These are phyloP conservation scores for Tribolium castaneum DNA, from an alignment of 1,140 invertebrate species.

Conservation along the genomic window DNA sequence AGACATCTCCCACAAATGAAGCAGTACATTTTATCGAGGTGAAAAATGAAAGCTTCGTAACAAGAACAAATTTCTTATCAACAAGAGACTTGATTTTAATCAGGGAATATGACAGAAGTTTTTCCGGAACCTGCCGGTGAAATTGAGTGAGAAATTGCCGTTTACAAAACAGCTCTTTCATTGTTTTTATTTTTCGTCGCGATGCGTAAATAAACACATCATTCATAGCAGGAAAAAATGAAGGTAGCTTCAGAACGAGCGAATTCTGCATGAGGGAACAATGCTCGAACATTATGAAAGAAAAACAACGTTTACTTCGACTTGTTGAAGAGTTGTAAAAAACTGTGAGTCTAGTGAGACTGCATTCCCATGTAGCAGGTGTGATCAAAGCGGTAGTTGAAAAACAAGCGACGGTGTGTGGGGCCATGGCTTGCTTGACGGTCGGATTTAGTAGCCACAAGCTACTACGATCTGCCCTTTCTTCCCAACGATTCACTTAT, in stretches of 20 bases:
- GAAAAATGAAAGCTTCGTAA: conserved; percentile 15
- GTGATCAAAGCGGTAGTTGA: conserved; percentile 36
- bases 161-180: not conserved
- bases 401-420: conserved; percentile 45
- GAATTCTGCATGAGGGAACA: conserved; percentile 1
- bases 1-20: conserved; percentile 31
- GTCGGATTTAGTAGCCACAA: conserved; percentile 37
- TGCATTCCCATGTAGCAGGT: conserved; percentile 46
- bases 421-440: conserved; percentile 28
- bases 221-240: conserved; percentile 2
- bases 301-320: conserved; percentile 17
- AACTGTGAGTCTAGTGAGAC: conserved; percentile 32
- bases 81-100: conserved; percentile 35
- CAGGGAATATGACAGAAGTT: conserved; percentile 18
- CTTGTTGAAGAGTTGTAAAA: conserved; percentile 29
- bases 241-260: not conserved
- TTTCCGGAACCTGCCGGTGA: conserved; percentile 13
- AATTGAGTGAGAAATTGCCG: conserved; percentile 35
- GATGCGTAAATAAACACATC: conserved; percentile 30
- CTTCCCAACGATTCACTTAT: conserved; percentile 36
- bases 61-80: conserved; percentile 37
- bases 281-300: conserved; percentile 13
- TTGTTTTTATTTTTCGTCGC: conserved; percentile 25
- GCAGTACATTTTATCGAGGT: conserved; percentile 34
- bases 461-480: conserved; percentile 25